Evolutionary conservation across 2,888 invertebrate genomes (phyloP).

Genomic region (Spisula solida): DNA sequence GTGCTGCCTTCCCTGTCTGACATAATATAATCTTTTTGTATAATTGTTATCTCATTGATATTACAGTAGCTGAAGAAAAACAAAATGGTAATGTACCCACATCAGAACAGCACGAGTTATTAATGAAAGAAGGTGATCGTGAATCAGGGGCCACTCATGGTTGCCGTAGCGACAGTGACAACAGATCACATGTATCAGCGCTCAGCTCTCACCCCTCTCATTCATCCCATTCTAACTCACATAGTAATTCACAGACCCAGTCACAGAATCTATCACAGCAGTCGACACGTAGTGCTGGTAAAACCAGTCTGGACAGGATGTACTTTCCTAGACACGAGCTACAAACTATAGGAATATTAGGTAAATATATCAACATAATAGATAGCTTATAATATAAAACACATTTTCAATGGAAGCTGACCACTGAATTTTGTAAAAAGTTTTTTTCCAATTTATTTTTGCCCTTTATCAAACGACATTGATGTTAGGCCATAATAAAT

Average conservation of each 20-base stretch:
- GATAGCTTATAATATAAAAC: too few species aligned
- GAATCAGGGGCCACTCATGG: slow-evolving; percentile 86
- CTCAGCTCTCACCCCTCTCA: slow-evolving; percentile 85
- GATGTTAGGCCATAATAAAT: too few species aligned
- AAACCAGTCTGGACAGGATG: slow-evolving; percentile 92
- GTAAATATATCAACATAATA: slow-evolving; percentile 81
- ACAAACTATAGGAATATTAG: slow-evolving; percentile 89
- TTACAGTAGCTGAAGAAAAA: slow-evolving; percentile 90
- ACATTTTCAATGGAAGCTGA: too few species aligned
- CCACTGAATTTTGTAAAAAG: too few species aligned
- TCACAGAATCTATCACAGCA: slow-evolving; percentile 69
- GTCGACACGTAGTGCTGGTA: slow-evolving; percentile 77
- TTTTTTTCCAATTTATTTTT: too few species aligned
- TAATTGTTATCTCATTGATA: background rate
- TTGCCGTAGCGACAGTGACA: slow-evolving; percentile 88
- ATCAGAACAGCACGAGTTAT: slow-evolving; percentile 84
- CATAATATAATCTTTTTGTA: too few species aligned
- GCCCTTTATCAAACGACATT: too few species aligned
- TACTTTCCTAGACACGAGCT: slow-evolving; percentile 92
- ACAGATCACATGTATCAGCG: slow-evolving; percentile 87
- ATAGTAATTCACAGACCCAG: slow-evolving; percentile 87
- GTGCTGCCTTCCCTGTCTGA: too few species aligned
- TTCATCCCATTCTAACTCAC: slow-evolving; percentile 89
- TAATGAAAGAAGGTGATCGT: slow-evolving; percentile 85
- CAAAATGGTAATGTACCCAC: slow-evolving; percentile 88